Percentiles rank a stretch among this genome's conserved stretches.
Conservation (phyloP, 2,797 vertebrate species). For the Acipenser oxyrinchus region DNA sequence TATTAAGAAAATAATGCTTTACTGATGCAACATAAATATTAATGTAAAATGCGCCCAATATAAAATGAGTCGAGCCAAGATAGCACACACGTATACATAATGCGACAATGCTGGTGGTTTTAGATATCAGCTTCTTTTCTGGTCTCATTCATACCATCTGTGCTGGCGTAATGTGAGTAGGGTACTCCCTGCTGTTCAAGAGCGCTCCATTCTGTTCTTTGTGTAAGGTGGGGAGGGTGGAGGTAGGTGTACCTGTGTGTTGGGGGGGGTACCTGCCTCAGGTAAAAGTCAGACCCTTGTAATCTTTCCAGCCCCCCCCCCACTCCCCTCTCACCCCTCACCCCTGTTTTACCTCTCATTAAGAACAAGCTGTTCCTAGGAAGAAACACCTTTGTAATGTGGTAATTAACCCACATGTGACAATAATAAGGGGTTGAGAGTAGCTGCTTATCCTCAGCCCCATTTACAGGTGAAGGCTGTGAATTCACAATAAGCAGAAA, state of each 20-base stretch:
- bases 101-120: conserved; percentile 27
- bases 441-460: conserved; percentile 17
- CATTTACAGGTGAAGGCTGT: too few species aligned
- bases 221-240: conserved; percentile 18
- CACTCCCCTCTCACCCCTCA: conserved; percentile 26
- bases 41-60: too few species aligned
- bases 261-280: conserved; percentile 15
- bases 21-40: too few species aligned
- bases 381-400: conserved; percentile 51
- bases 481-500: too few species aligned
- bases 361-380: conserved; percentile 44
- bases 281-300: conserved; percentile 4
- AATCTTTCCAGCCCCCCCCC: conserved; percentile 17
- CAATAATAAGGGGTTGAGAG: conserved; percentile 33
- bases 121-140: conserved; percentile 27
- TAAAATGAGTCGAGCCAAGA: too few species aligned
- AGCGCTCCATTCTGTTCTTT: conserved; percentile 19
- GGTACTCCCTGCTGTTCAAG: conserved; percentile 18
- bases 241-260: background rate
- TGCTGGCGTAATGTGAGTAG: conserved; percentile 54
- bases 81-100: conserved; percentile 26
- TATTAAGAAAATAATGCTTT: too few species aligned
- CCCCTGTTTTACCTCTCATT: conserved; percentile 28
- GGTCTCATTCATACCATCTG: conserved; percentile 61
- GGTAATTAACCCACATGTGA: conserved; percentile 65